Evolutionary conservation across 1,140 invertebrate genomes (phyloP).

Genomic region (Diorhabda carinulata): DNA sequence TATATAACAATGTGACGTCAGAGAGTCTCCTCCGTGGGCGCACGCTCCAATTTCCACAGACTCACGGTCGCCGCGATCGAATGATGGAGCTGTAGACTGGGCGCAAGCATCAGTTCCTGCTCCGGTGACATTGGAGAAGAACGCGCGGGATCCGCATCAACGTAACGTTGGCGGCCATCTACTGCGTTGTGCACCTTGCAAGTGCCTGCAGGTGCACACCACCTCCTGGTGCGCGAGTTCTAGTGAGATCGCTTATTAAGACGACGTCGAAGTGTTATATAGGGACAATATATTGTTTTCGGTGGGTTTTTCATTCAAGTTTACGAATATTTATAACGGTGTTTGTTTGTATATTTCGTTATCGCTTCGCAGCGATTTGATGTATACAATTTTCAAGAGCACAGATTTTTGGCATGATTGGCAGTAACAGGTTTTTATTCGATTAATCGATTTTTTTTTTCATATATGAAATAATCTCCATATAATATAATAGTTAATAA

Average conservation of each 20-base stretch:
- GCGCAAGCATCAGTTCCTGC: background rate
- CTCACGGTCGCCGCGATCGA: conserved; percentile 19
- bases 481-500: too few relatives aligned
- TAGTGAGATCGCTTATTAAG: background rate
- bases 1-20: conserved; percentile 7
- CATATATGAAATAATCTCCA: too few relatives aligned
- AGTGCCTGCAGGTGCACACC: background rate
- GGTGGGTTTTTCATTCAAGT: background rate
- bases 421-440: too few relatives aligned
- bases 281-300: background rate
- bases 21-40: background rate
- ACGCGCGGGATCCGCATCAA: background rate
- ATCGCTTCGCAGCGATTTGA: too few relatives aligned
- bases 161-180: background rate
- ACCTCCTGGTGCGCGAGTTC: background rate
- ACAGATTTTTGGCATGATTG: too few relatives aligned
- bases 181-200: background rate
- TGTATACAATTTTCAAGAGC: too few relatives aligned
- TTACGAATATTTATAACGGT: background rate
- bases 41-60: conserved; percentile 14
- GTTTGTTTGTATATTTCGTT: too few relatives aligned
- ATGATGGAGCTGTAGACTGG: conserved; percentile 7
- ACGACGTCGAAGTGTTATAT: background rate
- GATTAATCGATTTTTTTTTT: too few relatives aligned
- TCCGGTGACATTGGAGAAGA: conserved; percentile 1